A percentile compares a stretch with the other conserved stretches of the same genome.
phyloP scores from a whole-genome alignment of 2,113 vertebrate genomes.

The Tenrec ecaudatus region DNA sequence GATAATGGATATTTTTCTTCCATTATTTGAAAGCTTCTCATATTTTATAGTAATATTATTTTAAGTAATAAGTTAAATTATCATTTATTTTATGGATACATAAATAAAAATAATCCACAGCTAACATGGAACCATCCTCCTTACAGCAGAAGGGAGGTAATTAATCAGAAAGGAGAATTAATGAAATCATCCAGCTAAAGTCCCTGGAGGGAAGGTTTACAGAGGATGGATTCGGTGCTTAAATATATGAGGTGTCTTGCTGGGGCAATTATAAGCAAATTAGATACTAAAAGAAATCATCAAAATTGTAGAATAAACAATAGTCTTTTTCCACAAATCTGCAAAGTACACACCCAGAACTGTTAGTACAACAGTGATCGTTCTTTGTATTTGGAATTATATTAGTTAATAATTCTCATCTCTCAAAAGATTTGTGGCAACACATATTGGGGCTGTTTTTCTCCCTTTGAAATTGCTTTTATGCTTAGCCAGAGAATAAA shows the following conservation, averaged over 20 bases:
- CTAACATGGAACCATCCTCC: conserved; percentile 14
- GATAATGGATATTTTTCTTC: no score
- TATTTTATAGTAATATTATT: conserved; percentile 9
- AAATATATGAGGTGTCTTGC: conserved; percentile 6
- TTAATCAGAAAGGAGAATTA: conserved; percentile 62
- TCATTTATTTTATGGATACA: background rate
- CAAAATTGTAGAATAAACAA: conserved; percentile 50
- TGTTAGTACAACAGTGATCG: conserved; percentile 13
- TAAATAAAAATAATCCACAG: background rate
- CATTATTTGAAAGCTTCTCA: background rate
- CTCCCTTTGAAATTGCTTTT: conserved; percentile 72
- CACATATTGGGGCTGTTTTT: conserved; percentile 67
- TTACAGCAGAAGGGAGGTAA: background rate
- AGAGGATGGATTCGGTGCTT: background rate
- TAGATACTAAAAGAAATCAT: conserved; percentile 17
- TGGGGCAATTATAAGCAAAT: conserved; percentile 40
- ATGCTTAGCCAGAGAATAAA: conserved; percentile 78
- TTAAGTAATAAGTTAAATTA: conserved; percentile 31
- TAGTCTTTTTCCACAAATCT: conserved; percentile 12
- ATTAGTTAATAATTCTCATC: conserved; percentile 57
- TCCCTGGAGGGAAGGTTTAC: conserved; percentile 3
- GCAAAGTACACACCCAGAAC: conserved; percentile 20
- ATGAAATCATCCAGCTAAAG: conserved; percentile 12
- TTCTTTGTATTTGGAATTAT: conserved; percentile 54
- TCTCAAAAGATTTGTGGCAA: conserved; percentile 72